These are phyloP conservation scores for Polyommatus iphigenia DNA, from an alignment of 2,888 invertebrate genomes.

Conservation along the genomic window DNA sequence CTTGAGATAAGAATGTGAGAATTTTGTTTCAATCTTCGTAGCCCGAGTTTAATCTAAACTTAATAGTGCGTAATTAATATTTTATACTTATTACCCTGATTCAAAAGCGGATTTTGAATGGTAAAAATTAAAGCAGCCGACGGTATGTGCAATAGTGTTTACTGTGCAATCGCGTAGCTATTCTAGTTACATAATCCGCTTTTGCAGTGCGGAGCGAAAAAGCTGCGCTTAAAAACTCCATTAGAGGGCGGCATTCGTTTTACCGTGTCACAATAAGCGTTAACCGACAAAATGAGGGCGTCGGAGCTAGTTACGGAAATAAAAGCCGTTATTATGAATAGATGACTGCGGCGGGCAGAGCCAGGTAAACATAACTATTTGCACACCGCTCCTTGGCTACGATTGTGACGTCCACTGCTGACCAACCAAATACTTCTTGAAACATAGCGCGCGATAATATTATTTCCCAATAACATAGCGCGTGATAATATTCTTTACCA, in stretches of 20 bases:
- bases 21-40: neutral
- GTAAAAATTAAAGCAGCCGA: constrained; percentile 46
- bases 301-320: constrained; percentile 73
- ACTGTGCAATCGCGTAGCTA: constrained; percentile 59
- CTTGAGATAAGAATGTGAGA: neutral
- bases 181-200: constrained; percentile 66
- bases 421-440: neutral
- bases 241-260: constrained; percentile 69
- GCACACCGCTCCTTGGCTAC: constrained; percentile 65
- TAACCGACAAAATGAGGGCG: constrained; percentile 73
- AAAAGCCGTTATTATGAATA: constrained; percentile 73
- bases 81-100: neutral
- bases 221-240: constrained; percentile 70
- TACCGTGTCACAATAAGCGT: constrained; percentile 69
- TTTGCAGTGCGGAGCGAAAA: constrained; percentile 61
- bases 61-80: neutral
- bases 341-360: constrained; percentile 49
- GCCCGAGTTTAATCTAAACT: neutral
- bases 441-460: neutral
- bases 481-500: neutral
- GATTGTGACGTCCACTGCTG: constrained; percentile 66
- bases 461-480: neutral
- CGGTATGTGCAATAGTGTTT: constrained; percentile 62
- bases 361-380: constrained; percentile 71
- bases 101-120: neutral